Base-by-base conservation (phyloP, 1,140 invertebrate genomes). In the Drosophila asahinai region DNA sequence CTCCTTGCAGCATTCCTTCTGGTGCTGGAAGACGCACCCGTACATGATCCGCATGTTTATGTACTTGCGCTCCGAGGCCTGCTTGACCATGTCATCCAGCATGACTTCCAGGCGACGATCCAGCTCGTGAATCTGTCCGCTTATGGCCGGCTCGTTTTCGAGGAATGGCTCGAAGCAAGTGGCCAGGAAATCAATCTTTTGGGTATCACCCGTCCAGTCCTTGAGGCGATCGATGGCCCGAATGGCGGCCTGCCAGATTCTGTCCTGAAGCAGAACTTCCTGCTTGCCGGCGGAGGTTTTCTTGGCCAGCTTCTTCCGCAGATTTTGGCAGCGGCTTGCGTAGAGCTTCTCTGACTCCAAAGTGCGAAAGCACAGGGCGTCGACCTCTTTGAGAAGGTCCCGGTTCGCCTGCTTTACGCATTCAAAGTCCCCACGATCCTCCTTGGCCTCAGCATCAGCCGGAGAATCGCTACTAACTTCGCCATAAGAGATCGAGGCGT, bases 11-110 rank as follows among this genome's bases (percentile, higher is more conserved):
- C 15, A 12, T 5, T 63, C 55, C 38, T 73, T 59, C 14, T 83
- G 70, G 14, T 75, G 71, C 30, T 75, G 42, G 5, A 78, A 59
- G 15, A 89, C 36, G 11, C 77, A 51, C 17, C 81, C 64, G 33
- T 84, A 84, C 8, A 89, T 36, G 0, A 73, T 76, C 22, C 67
- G 66, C 9, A 83, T 36, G n/a, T 83, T 83, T 33, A 67, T 66
- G 22, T 79, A 71, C 0, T 67, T 64, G 0, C 78, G 59, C 22
- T 83, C 71, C 11, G 66, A 70, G 6, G 66, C 63, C 30, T 73
- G 63, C 9, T 73, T 43, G 0, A 81, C 12, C 40, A 81, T 30
- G 3, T 42, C 43, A 9, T 59, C 45, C 19, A 89, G 22, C 19
- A 55, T 51, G 5, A 14, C 4, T 8, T 89, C 81, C n/a, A 89